Percentiles rank a stretch among this genome's conserved stretches.
Evolutionary conservation across 2,888 invertebrate species (phyloP).

Genomic region (Ormyrus pomaceus): DNA sequence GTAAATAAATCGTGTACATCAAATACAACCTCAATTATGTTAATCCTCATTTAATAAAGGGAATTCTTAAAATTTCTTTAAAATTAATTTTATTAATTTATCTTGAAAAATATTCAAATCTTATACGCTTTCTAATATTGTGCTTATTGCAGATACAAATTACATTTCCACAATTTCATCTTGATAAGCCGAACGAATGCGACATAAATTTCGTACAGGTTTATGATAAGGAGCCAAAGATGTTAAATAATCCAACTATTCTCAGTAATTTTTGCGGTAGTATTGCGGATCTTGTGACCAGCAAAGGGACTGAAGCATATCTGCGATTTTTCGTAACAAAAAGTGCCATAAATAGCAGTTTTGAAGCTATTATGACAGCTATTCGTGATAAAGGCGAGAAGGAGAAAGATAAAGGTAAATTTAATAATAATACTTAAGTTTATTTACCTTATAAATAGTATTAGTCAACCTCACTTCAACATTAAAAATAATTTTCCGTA

Average conservation of each 20-base stretch:
- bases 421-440: too few species aligned
- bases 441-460: too few species aligned
- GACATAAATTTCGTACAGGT: conserved; percentile 86
- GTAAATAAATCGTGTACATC: too few species aligned
- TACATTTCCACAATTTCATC: conserved; percentile 80
- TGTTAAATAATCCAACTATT: conserved; percentile 78
- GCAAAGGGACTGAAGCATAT: conserved; percentile 83
- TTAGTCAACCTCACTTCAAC: too few species aligned
- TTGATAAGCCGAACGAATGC: conserved; percentile 87
- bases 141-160: conserved; percentile 80
- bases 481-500: too few species aligned
- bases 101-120: too few species aligned
- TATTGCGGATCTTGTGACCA: conserved; percentile 86
- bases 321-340: conserved; percentile 85
- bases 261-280: conserved; percentile 90
- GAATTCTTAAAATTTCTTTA: too few species aligned
- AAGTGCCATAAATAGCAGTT: conserved; percentile 80
- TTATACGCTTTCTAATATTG: too few species aligned
- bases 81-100: too few species aligned
- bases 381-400: conserved; percentile 79
- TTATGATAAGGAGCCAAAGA: conserved; percentile 76
- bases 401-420: conserved; percentile 74
- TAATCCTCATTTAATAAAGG: too few species aligned
- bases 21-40: too few species aligned
- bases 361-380: conserved; percentile 86